These are phyloP conservation scores for Sapayoa aenigma DNA, from an alignment of 2,113 vertebrate genomes.

Conservation along the genomic window DNA sequence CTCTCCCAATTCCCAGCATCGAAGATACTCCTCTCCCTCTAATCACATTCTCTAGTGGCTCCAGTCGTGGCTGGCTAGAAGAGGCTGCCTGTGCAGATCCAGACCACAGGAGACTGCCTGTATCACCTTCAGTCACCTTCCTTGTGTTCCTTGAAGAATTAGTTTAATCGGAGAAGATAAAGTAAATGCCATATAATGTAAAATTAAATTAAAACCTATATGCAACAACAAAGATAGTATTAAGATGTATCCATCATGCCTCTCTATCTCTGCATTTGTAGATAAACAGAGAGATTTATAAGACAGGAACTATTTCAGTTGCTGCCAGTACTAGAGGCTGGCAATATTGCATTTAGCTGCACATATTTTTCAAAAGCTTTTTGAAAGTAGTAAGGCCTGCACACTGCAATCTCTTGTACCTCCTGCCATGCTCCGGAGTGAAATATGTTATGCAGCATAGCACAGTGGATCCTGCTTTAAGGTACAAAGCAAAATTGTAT, in stretches of 20 bases:
- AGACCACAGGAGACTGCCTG: constrained; percentile 47
- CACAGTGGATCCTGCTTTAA: background rate
- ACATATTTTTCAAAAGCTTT: constrained; percentile 50
- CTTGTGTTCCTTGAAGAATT: constrained; percentile 60
- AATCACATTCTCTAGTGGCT: constrained; percentile 41
- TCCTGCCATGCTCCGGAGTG: background rate
- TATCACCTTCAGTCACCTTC: constrained; percentile 63
- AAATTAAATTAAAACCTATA: constrained; percentile 58
- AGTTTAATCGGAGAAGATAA: constrained; percentile 51
- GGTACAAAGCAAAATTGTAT: background rate
- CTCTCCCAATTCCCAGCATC: constrained; percentile 8
- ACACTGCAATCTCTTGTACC: background rate
- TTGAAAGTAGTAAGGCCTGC: background rate
- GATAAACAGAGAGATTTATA: constrained; percentile 57
- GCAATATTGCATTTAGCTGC: constrained; percentile 50
- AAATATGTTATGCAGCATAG: background rate
- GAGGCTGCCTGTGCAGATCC: constrained; percentile 19
- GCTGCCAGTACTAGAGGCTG: constrained; percentile 41
- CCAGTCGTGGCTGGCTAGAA: background rate
- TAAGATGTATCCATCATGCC: constrained; percentile 30
- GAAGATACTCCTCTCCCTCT: constrained; percentile 7
- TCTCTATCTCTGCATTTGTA: constrained; percentile 48
- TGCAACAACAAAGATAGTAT: constrained; percentile 50
- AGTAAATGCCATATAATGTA: constrained; percentile 33
- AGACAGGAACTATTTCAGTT: constrained; percentile 30